Evolutionary conservation across 2,113 vertebrate genomes (phyloP).

Genomic region (Neolamprologus toae): DNA sequence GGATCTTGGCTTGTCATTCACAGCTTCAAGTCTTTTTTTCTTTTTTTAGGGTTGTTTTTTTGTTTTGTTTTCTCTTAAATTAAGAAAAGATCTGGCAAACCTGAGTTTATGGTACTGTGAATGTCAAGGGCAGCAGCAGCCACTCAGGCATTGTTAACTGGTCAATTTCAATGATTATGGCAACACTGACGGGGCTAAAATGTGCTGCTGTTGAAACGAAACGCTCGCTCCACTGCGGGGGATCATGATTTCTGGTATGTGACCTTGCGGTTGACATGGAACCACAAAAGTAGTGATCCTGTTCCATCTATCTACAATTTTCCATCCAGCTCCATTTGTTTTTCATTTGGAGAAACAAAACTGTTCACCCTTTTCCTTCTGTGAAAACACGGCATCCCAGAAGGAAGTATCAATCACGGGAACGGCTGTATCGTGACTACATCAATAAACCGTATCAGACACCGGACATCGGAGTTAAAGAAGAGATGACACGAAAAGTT

Average conservation of each 20-base stretch:
- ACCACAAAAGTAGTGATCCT: conserved; percentile 60
- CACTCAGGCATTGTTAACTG: conserved; percentile 30
- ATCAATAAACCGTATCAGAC: conserved; percentile 33
- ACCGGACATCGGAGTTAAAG: conserved; percentile 17
- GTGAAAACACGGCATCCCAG: conserved; percentile 66
- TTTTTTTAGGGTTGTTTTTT: neutral
- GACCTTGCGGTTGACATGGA: conserved; percentile 61
- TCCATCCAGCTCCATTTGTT: conserved; percentile 61
- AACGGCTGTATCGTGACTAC: conserved; percentile 45
- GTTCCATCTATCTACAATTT: conserved; percentile 52
- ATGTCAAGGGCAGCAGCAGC: neutral
- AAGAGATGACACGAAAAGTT: conserved; percentile 15
- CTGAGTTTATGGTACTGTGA: neutral
- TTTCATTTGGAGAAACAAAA: conserved; percentile 65
- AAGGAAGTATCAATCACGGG: conserved; percentile 65
- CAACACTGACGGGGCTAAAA: conserved; percentile 33
- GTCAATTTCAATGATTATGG: conserved; percentile 34
- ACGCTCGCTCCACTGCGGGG: conserved; percentile 27
- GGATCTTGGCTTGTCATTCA: conserved; percentile 8
- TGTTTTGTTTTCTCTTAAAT: neutral
- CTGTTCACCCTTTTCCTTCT: conserved; percentile 54
- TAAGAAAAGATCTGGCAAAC: neutral
- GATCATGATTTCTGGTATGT: conserved; percentile 63
- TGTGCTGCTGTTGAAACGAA: conserved; percentile 35
- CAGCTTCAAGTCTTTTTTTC: neutral